Percentiles rank a stretch among this genome's conserved stretches.
Evolutionary conservation across 2,797 vertebrate genomes (phyloP).

Genomic region (Natrix natrix): DNA sequence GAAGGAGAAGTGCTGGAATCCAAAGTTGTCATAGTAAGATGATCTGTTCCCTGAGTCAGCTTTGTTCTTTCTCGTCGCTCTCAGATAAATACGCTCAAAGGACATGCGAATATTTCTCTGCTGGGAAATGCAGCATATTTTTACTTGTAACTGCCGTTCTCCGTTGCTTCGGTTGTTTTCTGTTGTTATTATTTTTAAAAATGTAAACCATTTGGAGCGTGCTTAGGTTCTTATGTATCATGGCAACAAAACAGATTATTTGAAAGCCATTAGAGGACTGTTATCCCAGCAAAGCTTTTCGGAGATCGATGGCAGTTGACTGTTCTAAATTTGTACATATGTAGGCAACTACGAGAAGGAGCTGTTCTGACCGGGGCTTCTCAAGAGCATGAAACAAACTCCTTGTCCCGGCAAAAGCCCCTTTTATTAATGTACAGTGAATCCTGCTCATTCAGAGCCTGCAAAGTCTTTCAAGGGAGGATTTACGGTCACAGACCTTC

Average conservation of each 20-base stretch:
- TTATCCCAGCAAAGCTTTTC: conserved; percentile 19
- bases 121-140: conserved; percentile 10
- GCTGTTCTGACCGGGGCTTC: too few relatives aligned
- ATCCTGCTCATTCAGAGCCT: too few relatives aligned
- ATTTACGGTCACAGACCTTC: too few relatives aligned
- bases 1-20: background rate
- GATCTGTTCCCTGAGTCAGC: background rate
- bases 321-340: background rate
- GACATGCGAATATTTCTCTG: conserved; percentile 20
- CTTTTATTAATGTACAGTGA: too few relatives aligned
- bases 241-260: conserved; percentile 23
- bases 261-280: conserved; percentile 25
- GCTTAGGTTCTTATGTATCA: conserved; percentile 10
- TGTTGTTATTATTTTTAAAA: too few relatives aligned
- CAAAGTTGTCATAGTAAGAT: conserved; percentile 8
- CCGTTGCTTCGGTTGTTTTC: background rate
- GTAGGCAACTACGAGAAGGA: background rate
- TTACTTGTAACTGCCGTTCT: background rate
- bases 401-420: too few relatives aligned
- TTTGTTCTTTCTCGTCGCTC: background rate
- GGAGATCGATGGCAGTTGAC: conserved; percentile 40
- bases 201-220: conserved; percentile 27
- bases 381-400: too few relatives aligned
- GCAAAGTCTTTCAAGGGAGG: too few relatives aligned
- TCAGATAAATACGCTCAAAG: conserved; percentile 15